Evolutionary conservation across 2,797 vertebrate species (phyloP).

Genomic region (Acestrorhynchus altus): DNA sequence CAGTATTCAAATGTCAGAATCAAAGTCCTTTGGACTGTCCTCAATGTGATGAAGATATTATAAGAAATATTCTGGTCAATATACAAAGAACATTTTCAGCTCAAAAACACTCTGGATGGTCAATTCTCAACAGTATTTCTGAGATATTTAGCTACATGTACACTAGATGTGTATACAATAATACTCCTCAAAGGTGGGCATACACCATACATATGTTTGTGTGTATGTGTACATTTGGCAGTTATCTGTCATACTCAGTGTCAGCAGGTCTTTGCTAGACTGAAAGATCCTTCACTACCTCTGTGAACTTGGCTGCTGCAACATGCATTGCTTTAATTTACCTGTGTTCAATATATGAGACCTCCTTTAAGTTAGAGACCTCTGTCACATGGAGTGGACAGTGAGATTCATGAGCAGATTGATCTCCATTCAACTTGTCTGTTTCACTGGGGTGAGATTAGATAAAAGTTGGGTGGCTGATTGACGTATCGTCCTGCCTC

Average conservation of each 20-base stretch:
- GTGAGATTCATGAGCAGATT: constrained; percentile 5
- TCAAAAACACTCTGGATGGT: too few relatives aligned
- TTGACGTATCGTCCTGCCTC: neutral
- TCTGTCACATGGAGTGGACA: neutral
- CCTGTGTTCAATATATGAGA: neutral
- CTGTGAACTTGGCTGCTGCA: neutral
- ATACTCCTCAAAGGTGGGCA: too few relatives aligned
- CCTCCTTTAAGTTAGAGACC: neutral
- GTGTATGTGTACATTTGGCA: neutral
- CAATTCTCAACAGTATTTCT: too few relatives aligned
- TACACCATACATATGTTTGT: too few relatives aligned
- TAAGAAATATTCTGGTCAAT: too few relatives aligned
- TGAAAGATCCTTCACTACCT: neutral
- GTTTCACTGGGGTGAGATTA: constrained; percentile 31
- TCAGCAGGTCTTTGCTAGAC: neutral
- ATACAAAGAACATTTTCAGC: too few relatives aligned
- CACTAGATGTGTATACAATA: too few relatives aligned
- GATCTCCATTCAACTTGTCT: constrained; percentile 38
- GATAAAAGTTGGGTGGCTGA: constrained; percentile 39
- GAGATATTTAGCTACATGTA: too few relatives aligned
- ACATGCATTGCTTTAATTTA: neutral
- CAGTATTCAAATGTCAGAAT: too few relatives aligned
- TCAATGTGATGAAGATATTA: too few relatives aligned
- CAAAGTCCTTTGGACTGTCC: too few relatives aligned
- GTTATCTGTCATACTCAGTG: neutral